Percentiles rank a stretch among this genome's conserved stretches.
Evolutionary conservation across 1,140 invertebrate species (phyloP).

Genomic region (Pissodes strobi): DNA sequence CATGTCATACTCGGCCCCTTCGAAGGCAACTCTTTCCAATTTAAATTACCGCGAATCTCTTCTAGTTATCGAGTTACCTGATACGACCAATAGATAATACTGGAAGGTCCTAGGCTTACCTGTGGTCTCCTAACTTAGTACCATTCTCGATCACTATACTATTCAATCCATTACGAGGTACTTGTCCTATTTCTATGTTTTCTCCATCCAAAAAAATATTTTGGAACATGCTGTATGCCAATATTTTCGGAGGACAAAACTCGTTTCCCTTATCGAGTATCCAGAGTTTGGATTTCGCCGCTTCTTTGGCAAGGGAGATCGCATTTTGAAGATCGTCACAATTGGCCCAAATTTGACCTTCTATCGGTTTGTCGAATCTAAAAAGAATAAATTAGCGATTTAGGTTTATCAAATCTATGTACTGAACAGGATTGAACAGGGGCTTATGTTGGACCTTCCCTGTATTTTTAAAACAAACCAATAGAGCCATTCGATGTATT

Average conservation of each 20-base stretch:
- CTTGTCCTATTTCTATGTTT: slow-evolving; percentile 19
- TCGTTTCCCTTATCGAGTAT: slow-evolving; percentile 46
- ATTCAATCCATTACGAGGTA: slow-evolving; percentile 21
- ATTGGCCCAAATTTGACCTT: slow-evolving; percentile 42
- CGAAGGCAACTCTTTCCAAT: too few relatives aligned
- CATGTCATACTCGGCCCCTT: too few relatives aligned
- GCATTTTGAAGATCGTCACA: slow-evolving; percentile 45
- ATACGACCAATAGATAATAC: not conserved
- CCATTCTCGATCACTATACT: slow-evolving; percentile 30
- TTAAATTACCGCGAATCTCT: too few relatives aligned
- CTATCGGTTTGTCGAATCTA: slow-evolving; percentile 28
- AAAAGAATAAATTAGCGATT: not conserved
- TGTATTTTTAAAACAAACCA: too few relatives aligned
- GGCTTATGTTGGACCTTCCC: too few relatives aligned
- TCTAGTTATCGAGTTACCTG: too few relatives aligned
- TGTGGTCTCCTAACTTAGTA: slow-evolving; percentile 15
- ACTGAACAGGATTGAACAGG: too few relatives aligned
- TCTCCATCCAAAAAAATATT: slow-evolving; percentile 28
- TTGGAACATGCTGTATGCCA: slow-evolving; percentile 42
- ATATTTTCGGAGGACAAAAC: slow-evolving; percentile 42
- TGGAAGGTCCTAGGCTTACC: not conserved
- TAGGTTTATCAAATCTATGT: too few relatives aligned
- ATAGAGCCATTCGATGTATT: too few relatives aligned
- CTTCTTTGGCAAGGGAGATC: slow-evolving; percentile 43
- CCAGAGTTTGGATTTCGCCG: slow-evolving; percentile 42